These are phyloP conservation scores for Cygnus buccinator DNA, from an alignment of 2,113 vertebrate genomes.

Conservation along the genomic window DNA sequence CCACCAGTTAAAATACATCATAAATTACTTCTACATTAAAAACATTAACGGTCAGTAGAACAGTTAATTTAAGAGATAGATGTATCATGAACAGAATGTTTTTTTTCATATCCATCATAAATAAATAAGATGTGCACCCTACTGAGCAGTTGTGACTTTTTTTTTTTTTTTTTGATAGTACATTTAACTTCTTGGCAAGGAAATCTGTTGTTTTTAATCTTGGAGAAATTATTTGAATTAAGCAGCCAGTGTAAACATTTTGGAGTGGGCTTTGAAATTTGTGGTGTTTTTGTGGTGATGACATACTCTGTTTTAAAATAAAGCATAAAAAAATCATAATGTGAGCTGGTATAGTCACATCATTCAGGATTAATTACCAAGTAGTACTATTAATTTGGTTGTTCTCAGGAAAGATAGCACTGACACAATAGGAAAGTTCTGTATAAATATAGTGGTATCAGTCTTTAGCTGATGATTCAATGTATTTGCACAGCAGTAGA, in stretches of 20 bases:
- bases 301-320: not conserved
- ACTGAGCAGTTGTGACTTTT: not conserved
- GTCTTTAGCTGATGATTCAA: not conserved
- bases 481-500: not conserved
- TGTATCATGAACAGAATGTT: not conserved
- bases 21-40: not conserved
- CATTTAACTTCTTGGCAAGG: not conserved
- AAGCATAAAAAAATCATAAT: not conserved
- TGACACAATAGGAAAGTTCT: not conserved
- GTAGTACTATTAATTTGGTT: not conserved
- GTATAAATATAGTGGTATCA: not conserved
- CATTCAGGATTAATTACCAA: not conserved
- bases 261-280: not conserved
- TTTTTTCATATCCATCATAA: not conserved
- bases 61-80: not conserved
- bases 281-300: not conserved
- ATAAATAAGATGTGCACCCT: not conserved
- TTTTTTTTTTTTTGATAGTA: not conserved
- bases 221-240: not conserved
- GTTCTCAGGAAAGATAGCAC: not conserved
- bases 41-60: not conserved
- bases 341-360: not conserved
- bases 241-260: not conserved
- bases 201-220: not conserved
- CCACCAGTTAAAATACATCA: not conserved